Evolutionary conservation across 2,888 invertebrate species (phyloP).

Genomic region (Pandemis heparana): DNA sequence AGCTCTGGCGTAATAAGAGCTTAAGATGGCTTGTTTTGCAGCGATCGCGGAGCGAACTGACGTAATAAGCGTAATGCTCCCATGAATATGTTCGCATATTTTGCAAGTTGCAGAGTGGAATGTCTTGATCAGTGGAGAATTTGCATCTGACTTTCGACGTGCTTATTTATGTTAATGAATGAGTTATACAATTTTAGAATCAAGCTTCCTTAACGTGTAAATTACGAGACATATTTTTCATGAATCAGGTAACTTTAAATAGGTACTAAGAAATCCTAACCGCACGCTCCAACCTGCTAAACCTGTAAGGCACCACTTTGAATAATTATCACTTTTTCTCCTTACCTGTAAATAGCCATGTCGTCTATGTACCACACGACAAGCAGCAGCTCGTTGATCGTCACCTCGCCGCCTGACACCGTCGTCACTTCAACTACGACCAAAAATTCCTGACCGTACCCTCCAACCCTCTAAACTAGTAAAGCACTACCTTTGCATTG

Average conservation of each 20-base stretch:
- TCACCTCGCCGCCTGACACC: neutral
- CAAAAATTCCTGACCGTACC: neutral
- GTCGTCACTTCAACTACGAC: neutral
- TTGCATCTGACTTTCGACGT: neutral
- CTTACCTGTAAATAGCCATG: conserved; percentile 94
- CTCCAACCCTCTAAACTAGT: neutral
- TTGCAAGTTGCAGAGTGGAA: conserved; percentile 8
- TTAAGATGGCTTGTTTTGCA: conserved; percentile 28
- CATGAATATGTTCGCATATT: conserved; percentile 27
- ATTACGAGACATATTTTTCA: neutral
- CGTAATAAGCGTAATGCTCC: conserved; percentile 9
- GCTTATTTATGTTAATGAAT: neutral
- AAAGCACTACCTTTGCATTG: neutral
- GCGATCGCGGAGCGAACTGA: conserved; percentile 8
- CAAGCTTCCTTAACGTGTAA: neutral
- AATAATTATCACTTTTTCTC: neutral
- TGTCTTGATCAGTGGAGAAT: conserved; percentile 4
- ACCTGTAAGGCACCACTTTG: neutral
- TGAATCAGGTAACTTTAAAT: neutral
- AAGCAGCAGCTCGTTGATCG: conserved; percentile 92
- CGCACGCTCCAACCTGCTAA: neutral
- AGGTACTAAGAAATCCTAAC: neutral
- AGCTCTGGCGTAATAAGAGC: conserved; percentile 28
- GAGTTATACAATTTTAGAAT: too few species aligned
- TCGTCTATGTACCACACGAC: conserved; percentile 97